A percentile compares a stretch with the other conserved stretches of the same genome.
These are phyloP conservation scores for Pinctada fucata DNA, from an alignment of 2,888 invertebrate genomes.

Conservation along the genomic window DNA sequence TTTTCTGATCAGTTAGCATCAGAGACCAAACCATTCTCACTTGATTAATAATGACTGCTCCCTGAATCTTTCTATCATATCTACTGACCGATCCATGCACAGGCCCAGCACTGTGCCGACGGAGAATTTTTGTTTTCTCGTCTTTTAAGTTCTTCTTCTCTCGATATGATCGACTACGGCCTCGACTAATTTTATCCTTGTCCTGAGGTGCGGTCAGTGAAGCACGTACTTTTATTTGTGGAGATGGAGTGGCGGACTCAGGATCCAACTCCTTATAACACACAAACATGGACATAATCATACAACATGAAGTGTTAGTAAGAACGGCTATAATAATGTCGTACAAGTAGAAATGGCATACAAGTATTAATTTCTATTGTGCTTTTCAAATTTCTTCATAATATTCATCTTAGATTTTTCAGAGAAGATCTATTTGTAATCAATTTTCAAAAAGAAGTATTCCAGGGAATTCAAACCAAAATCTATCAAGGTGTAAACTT, in stretches of 20 bases:
- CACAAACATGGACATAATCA: constrained; percentile 12
- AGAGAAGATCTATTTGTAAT: no score
- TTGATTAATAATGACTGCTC: not conserved
- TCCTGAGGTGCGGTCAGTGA: not conserved
- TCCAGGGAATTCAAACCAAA: no score
- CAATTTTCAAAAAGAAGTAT: no score
- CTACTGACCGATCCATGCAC: constrained; percentile 24
- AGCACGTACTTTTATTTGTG: constrained; percentile 21
- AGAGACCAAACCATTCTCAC: constrained; percentile 1
- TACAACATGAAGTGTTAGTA: constrained; percentile 1
- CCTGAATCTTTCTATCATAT: constrained; percentile 5
- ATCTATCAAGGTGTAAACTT: no score
- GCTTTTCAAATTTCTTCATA: no score
- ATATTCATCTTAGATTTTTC: no score
- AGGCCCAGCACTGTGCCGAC: constrained; percentile 71
- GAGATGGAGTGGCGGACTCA: constrained; percentile 15
- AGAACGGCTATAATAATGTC: not conserved
- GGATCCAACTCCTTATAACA: constrained; percentile 48
- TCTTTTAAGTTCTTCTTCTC: constrained; percentile 78
- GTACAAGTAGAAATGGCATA: not conserved
- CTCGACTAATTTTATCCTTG: constrained; percentile 52
- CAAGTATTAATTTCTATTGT: not conserved
- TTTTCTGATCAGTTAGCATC: not conserved
- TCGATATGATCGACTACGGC: constrained; percentile 69
- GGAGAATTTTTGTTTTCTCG: constrained; percentile 76